A percentile compares a stretch with the other conserved stretches of the same genome.
These are phyloP conservation scores for Chrysaora quinquecirrha DNA, from an alignment of 30 jellyfish, hydroid and myxozoan species.

Conservation along the genomic window DNA sequence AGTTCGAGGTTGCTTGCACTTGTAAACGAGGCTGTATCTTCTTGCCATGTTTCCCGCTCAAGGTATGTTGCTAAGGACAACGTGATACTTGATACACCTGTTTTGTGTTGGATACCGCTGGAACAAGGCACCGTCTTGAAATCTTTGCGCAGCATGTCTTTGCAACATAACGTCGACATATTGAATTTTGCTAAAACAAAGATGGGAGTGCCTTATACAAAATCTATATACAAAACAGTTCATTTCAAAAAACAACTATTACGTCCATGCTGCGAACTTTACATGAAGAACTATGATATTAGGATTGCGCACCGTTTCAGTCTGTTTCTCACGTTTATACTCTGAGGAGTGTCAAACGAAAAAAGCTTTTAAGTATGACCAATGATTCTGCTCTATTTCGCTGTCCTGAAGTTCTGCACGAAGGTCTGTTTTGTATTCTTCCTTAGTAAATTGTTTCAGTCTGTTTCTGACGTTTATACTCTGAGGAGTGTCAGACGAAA, in stretches of 20 bases:
- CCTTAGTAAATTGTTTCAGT: no score
- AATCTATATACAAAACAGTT: background rate
- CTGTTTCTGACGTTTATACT: no score
- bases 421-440: no score
- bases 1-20: conserved; percentile 23
- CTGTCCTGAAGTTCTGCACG: no score
- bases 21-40: conserved; percentile 11
- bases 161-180: conserved; percentile 38
- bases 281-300: no score
- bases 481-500: no score
- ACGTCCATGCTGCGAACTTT: no score
- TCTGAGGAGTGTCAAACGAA: no score
- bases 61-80: conserved; percentile 34
- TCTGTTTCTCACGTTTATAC: no score
- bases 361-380: no score
- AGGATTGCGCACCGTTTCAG: no score
- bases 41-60: conserved; percentile 32
- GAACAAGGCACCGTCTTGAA: conserved; percentile 28
- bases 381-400: no score
- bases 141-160: conserved; percentile 86
- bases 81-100: conserved; percentile 80
- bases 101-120: background rate
- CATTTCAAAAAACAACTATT: background rate
- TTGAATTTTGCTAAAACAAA: conserved; percentile 68
- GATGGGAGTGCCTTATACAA: background rate